phyloP scores from a whole-genome alignment of 2,888 invertebrate species.

The Hyppa rectilinea region DNA sequence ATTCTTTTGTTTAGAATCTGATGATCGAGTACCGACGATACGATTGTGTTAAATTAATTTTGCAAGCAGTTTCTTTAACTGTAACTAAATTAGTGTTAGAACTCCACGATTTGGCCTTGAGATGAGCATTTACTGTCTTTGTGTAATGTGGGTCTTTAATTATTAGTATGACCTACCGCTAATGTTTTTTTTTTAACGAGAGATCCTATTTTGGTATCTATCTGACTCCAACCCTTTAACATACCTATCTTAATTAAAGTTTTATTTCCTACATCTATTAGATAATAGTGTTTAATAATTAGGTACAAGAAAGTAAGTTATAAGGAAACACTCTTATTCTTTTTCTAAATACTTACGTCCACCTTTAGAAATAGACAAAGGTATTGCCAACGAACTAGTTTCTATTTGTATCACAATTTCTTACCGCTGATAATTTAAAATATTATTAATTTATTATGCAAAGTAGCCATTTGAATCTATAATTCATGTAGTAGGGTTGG shows the following conservation, averaged over 20 bases:
- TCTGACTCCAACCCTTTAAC: not conserved
- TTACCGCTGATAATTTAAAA: conserved; percentile 23
- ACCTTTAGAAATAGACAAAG: conserved; percentile 14
- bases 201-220: not conserved
- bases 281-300: not conserved
- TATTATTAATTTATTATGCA: conserved; percentile 48
- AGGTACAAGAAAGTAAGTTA: not conserved
- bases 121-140: not conserved
- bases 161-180: not conserved
- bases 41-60: conserved; percentile 25
- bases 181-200: not conserved
- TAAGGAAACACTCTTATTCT: not conserved
- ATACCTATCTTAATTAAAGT: conserved; percentile 4
- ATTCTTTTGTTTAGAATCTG: conserved; percentile 17
- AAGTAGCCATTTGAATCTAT: conserved; percentile 52
- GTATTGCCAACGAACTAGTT: conserved; percentile 16
- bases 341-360: not conserved
- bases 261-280: not conserved
- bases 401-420: conserved; percentile 9
- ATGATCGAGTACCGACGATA: conserved; percentile 43
- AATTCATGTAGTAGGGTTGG: conserved; percentile 53
- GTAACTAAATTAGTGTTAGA: conserved; percentile 8
- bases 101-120: not conserved
- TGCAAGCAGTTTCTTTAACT: conserved; percentile 9
- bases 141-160: not conserved